Base-by-base conservation (phyloP, 2,113 vertebrate species). In the Colaptes auratus region DNA sequence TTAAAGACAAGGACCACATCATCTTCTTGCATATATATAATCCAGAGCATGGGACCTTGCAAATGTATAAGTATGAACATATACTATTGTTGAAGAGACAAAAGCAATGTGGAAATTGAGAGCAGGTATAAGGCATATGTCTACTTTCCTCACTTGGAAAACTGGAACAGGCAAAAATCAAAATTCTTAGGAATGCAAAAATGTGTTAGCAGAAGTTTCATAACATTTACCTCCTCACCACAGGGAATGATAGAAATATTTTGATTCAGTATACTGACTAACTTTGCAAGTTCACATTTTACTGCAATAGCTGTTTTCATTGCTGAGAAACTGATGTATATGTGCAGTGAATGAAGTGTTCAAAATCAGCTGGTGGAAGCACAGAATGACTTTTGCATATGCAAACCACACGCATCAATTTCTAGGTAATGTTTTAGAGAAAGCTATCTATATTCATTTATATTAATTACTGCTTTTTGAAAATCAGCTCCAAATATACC, bases 381-480 rank as follows among this genome's bases (percentile, higher is more conserved):
- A 75, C 60, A 48, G 53, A 82, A 86, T 31, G n/a, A 20, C 16
- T 88, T 89, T 89, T 92, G 76, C 39, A 64, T 81, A 82, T 89
- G 33, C 7, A 81, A 90, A 88, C 31, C 13, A 84, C 8, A 85
- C 35, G 8, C 48, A 44, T 33, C 67, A 36, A 64, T 66, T 82
- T 58, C 35, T 87, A 92, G 56, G 44, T 58, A 87, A 18, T 39
- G 79, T 69, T 89, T 89, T 63, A 85, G 28, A 18, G 23, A 14
- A 4, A 79, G 16, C 5, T 15, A 81, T 72, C 16, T 58, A 77
- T 88, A 77, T 73, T 82, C 25, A 92, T 91, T 92, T 79, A 36
- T 48, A 87, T 60, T 96, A 94, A 91, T 95, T 96, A 89, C 58
- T 39, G 9, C 2, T 93, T 92, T 80, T 73, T 58, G 79, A 66